These are phyloP conservation scores for Muntiacus reevesi DNA, from an alignment of 2,113 vertebrate genomes.

Conservation along the genomic window DNA sequence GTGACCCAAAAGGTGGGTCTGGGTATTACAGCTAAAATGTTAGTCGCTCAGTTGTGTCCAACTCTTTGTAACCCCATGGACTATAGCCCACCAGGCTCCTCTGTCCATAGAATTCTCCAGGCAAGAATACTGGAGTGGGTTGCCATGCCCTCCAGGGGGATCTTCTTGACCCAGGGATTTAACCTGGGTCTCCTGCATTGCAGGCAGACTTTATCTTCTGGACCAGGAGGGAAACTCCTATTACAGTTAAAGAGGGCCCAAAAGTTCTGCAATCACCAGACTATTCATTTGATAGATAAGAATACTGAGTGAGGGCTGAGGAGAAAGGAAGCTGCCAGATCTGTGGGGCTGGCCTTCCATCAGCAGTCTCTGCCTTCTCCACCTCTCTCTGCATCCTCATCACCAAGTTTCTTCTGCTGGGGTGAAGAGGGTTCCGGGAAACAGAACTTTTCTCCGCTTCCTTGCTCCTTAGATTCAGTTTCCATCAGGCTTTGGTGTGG, in stretches of 20 bases:
- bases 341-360: not conserved
- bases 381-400: not conserved
- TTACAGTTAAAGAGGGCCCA: not conserved
- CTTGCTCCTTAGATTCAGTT: constrained; percentile 16
- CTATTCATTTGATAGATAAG: not conserved
- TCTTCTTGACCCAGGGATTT: not conserved
- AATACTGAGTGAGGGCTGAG: not conserved
- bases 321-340: not conserved
- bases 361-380: not conserved
- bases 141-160: not conserved
- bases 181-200: not conserved
- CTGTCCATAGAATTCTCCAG: not conserved
- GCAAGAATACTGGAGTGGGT: not conserved
- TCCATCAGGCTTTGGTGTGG: constrained; percentile 18
- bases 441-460: not conserved
- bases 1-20: not conserved
- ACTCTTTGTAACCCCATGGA: not conserved
- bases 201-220: not conserved
- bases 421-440: constrained; percentile 35
- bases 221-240: not conserved
- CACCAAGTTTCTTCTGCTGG: not conserved
- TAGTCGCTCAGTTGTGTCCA: not conserved
- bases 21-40: not conserved
- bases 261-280: not conserved
- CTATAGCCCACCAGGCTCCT: not conserved